A percentile compares a stretch with the other conserved stretches of the same genome.
Evolutionary conservation across 2,888 invertebrate genomes (phyloP).

Genomic region (Timema cristinae): DNA sequence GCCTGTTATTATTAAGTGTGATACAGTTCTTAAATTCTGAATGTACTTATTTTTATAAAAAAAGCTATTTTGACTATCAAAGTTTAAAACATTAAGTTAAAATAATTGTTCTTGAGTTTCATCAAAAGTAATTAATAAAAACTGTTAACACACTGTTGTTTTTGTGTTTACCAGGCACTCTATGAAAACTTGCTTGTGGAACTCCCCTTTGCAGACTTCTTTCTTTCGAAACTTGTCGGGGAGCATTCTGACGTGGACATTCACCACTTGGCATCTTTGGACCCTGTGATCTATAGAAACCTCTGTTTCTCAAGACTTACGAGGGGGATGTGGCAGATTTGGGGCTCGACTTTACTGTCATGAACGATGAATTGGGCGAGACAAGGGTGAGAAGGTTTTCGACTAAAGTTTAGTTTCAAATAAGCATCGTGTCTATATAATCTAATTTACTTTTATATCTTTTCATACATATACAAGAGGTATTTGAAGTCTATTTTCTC

Average conservation of each 20-base stretch:
- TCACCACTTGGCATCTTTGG: constrained; percentile 89
- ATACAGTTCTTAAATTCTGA: no score
- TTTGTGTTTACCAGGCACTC: constrained; percentile 59
- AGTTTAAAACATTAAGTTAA: no score
- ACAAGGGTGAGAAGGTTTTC: constrained; percentile 56
- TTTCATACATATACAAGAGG: no score
- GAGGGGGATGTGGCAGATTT: constrained; percentile 81
- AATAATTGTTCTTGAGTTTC: no score
- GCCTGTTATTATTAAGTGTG: no score
- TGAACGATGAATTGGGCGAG: constrained; percentile 86
- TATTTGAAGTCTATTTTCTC: no score
- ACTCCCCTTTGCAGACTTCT: constrained; percentile 93
- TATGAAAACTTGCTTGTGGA: constrained; percentile 95
- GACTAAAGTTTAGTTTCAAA: neutral
- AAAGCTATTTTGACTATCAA: no score
- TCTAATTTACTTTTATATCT: no score
- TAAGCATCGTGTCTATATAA: neutral
- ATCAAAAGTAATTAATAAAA: no score
- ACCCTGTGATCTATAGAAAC: constrained; percentile 88
- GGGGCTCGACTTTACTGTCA: constrained; percentile 89
- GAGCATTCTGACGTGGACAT: constrained; percentile 76
- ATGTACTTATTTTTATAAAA: no score
- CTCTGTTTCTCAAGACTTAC: constrained; percentile 83
- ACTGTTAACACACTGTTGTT: no score
- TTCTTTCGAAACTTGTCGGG: constrained; percentile 81